Percentiles rank a stretch among this genome's conserved stretches.
These are phyloP conservation scores for Saguinus imperator DNA, from an alignment of 2,113 vertebrate genomes.

Conservation along the genomic window DNA sequence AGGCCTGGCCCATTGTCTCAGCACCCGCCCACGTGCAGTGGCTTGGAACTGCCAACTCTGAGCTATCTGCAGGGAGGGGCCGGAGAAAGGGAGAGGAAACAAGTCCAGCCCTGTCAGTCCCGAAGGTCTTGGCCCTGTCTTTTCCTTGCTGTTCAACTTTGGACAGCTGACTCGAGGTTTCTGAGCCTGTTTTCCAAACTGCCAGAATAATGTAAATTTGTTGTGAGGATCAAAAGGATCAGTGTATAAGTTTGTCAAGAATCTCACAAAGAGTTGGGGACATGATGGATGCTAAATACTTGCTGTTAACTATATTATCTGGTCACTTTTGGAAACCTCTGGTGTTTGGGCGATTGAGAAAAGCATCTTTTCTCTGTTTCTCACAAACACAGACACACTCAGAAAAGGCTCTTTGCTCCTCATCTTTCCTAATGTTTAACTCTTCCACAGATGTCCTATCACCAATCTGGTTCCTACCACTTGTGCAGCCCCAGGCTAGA, in stretches of 20 bases:
- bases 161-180: background rate
- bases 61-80: slow-evolving; percentile 71
- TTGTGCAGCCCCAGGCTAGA: background rate
- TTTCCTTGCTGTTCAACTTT: background rate
- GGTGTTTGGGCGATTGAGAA: background rate
- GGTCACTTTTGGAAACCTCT: background rate
- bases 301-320: background rate
- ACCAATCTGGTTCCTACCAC: background rate
- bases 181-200: slow-evolving; percentile 2
- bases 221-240: background rate
- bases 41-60: background rate
- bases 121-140: no score
- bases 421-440: background rate
- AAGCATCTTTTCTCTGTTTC: background rate
- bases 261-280: background rate
- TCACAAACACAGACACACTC: background rate
- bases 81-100: slow-evolving; percentile 34
- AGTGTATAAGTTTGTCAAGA: background rate
- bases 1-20: slow-evolving; percentile 73
- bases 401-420: background rate
- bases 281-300: background rate
- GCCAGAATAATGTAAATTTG: background rate
- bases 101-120: background rate
- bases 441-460: background rate
- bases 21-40: slow-evolving; percentile 60